phyloP scores from a whole-genome alignment of 2,888 invertebrate genomes.

The Torymus tubicola region DNA sequence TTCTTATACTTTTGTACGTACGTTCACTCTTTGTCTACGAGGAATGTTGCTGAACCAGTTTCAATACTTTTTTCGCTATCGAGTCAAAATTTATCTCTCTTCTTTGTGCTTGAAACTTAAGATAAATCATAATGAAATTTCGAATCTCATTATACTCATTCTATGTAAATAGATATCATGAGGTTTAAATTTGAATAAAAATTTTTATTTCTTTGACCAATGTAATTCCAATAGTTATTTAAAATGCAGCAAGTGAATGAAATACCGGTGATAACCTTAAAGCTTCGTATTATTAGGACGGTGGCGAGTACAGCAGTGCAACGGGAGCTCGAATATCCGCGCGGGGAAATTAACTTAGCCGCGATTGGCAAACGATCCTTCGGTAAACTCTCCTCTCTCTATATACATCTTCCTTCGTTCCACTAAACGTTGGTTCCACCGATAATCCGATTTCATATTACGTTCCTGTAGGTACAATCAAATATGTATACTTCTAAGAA shows the following conservation, averaged over 20 bases:
- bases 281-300: background rate
- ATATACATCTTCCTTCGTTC: background rate
- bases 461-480: constrained; percentile 17
- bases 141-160: no score
- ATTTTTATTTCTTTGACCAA: no score
- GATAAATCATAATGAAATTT: no score
- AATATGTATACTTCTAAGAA: constrained; percentile 19
- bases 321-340: constrained; percentile 1
- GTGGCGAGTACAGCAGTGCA: background rate
- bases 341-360: constrained; percentile 25
- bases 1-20: constrained; percentile 6
- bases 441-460: constrained; percentile 33
- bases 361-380: constrained; percentile 19
- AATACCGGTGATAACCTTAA: no score
- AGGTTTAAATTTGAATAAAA: no score
- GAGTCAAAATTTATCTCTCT: background rate
- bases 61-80: background rate
- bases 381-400: constrained; percentile 7
- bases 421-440: background rate
- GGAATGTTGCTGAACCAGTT: constrained; percentile 22
- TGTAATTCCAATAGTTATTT: no score
- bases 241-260: no score
- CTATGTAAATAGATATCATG: no score
- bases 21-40: background rate
- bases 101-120: background rate